phyloP scores from a whole-genome alignment of 2,797 vertebrate genomes.

The Cynodonichthys magdalenae region DNA sequence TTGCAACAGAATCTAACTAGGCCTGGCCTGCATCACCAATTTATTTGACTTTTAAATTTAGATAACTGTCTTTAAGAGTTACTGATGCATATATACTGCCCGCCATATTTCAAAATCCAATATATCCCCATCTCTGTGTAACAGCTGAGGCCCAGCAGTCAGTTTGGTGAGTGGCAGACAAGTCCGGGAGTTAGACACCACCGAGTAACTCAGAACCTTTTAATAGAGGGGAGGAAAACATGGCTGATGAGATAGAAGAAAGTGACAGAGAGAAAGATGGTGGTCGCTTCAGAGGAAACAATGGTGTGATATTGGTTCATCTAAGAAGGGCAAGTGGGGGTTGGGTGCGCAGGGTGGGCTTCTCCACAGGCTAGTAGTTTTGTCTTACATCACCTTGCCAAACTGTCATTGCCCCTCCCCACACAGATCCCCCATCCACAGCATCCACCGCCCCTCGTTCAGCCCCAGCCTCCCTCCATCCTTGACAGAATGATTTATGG shows the following conservation, averaged over 20 bases:
- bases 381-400: conserved; percentile 68
- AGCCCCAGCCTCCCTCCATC: conserved; percentile 31
- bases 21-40: too few species aligned
- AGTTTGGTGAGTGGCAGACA: conserved; percentile 54
- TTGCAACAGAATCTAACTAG: too few species aligned
- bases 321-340: not conserved
- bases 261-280: conserved; percentile 49
- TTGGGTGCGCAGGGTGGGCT: conserved; percentile 9
- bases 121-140: conserved; percentile 28
- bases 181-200: conserved; percentile 43
- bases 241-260: conserved; percentile 43
- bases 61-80: not conserved
- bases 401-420: conserved; percentile 68
- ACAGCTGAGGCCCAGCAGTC: conserved; percentile 35
- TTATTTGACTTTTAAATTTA: not conserved
- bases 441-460: conserved; percentile 16
- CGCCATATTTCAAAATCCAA: conserved; percentile 40
- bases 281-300: conserved; percentile 28
- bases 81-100: not conserved
- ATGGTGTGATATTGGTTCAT: conserved; percentile 32
- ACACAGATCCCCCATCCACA: conserved; percentile 26
- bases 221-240: conserved; percentile 52
- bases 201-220: conserved; percentile 46
- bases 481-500: conserved; percentile 90
- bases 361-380: conserved; percentile 68